Evolutionary conservation across 2,888 invertebrate genomes (phyloP).

Genomic region (Cantharis lateralis): DNA sequence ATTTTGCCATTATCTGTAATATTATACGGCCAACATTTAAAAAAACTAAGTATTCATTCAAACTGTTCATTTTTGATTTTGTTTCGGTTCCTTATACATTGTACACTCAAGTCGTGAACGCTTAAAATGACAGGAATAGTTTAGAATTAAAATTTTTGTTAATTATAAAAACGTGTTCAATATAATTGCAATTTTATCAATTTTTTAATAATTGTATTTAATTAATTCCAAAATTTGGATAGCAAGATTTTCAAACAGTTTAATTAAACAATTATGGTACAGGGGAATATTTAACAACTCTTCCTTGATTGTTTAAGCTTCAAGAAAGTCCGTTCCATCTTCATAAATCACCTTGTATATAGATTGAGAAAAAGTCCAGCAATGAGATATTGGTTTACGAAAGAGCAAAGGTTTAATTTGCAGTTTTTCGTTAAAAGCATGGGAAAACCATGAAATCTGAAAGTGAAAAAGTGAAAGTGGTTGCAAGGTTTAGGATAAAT

Average conservation of each 20-base stretch:
- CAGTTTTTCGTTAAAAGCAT: neutral
- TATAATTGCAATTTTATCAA: too few species aligned
- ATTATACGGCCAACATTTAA: slow-evolving; percentile 1
- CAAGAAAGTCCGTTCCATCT: neutral
- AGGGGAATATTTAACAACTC: too few species aligned
- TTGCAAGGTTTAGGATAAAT: neutral
- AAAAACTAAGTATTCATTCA: neutral
- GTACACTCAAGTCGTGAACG: neutral
- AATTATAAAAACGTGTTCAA: too few species aligned
- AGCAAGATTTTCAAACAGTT: too few species aligned
- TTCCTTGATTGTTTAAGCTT: too few species aligned
- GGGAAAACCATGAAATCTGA: neutral
- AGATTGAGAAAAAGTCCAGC: neutral
- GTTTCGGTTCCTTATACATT: neutral
- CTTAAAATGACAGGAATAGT: neutral
- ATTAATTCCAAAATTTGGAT: too few species aligned
- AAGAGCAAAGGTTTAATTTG: neutral
- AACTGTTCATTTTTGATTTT: neutral
- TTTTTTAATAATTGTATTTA: too few species aligned
- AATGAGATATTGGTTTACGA: neutral
- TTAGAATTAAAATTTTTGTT: too few species aligned
- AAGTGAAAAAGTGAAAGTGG: neutral
- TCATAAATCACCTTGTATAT: neutral
- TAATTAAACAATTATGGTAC: too few species aligned
- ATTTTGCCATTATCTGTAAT: slow-evolving; percentile 17